A percentile compares a stretch with the other conserved stretches of the same genome.
Conservation (phyloP, 2,797 vertebrate species). For the Urocyon cinereoargenteus region DNA sequence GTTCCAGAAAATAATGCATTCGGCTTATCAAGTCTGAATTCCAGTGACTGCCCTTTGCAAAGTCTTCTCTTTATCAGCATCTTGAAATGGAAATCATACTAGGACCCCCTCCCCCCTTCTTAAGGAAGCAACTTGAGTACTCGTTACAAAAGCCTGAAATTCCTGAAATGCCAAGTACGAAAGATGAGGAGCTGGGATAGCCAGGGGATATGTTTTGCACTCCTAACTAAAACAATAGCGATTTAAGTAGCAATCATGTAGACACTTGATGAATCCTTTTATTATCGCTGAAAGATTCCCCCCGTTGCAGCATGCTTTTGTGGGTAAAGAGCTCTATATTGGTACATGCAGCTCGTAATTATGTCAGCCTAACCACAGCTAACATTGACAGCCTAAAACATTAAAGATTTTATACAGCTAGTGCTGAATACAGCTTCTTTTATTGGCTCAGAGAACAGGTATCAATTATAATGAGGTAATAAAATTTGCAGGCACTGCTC, state of each 20-base stretch:
- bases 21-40: constrained; percentile 1
- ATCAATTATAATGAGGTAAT: constrained; percentile 82
- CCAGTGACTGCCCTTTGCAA: neutral
- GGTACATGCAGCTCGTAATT: constrained; percentile 69
- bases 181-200: neutral
- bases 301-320: constrained; percentile 28
- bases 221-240: constrained; percentile 69
- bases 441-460: constrained; percentile 66
- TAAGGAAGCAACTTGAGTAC: neutral
- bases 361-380: constrained; percentile 74
- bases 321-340: constrained; percentile 56
- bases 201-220: constrained; percentile 48
- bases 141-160: neutral
- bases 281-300: constrained; percentile 43
- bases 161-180: constrained; percentile 48
- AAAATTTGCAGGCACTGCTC: constrained; percentile 73
- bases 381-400: constrained; percentile 75
- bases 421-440: constrained; percentile 60
- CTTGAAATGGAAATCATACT: constrained; percentile 14
- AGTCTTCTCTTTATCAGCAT: neutral
- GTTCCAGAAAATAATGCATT: constrained; percentile 38
- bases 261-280: constrained; percentile 66
- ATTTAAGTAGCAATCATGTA: constrained; percentile 63
- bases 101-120: neutral
- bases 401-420: constrained; percentile 69